Conservation (phyloP, 1,140 invertebrate species). For the Ceratoteleas bidentatus region DNA sequence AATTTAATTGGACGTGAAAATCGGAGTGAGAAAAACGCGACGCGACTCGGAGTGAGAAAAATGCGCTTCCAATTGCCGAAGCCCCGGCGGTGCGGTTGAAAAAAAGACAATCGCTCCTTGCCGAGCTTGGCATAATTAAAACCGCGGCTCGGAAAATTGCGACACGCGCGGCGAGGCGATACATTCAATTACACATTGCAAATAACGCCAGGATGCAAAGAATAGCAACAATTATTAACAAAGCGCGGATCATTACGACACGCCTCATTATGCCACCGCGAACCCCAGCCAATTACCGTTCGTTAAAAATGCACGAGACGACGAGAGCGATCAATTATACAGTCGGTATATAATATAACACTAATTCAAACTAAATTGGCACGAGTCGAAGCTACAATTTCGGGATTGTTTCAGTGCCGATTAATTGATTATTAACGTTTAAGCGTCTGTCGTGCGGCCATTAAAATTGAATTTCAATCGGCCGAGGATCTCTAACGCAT, state of each 20-base stretch:
- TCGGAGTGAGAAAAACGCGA: no score
- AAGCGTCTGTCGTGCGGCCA: not conserved
- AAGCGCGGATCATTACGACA: slow-evolving; percentile 14
- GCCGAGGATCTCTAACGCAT: no score
- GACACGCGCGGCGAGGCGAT: slow-evolving; percentile 2
- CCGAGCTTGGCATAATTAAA: not conserved
- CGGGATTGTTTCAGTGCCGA: not conserved
- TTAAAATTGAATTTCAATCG: no score
- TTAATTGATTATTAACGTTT: slow-evolving; percentile 8
- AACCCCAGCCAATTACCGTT: slow-evolving; percentile 10
- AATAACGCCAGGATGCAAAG: slow-evolving; percentile 4
- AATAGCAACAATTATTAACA: slow-evolving; percentile 16
- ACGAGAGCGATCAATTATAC: slow-evolving; percentile 15
- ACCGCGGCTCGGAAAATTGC: not conserved
- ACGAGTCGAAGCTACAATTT: slow-evolving; percentile 1
- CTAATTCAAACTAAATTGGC: slow-evolving; percentile 25
- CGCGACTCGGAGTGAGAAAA: not conserved
- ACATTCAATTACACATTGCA: slow-evolving; percentile 17
- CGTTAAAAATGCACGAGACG: slow-evolving; percentile 11
- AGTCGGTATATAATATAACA: slow-evolving; percentile 6
- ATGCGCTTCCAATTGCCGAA: not conserved
- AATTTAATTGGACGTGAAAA: slow-evolving; percentile 1
- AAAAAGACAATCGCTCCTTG: not conserved
- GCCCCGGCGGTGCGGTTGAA: not conserved
- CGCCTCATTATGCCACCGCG: not conserved